Conservation (phyloP, 1,140 invertebrate genomes). For the Caenorhabditis latens region DNA sequence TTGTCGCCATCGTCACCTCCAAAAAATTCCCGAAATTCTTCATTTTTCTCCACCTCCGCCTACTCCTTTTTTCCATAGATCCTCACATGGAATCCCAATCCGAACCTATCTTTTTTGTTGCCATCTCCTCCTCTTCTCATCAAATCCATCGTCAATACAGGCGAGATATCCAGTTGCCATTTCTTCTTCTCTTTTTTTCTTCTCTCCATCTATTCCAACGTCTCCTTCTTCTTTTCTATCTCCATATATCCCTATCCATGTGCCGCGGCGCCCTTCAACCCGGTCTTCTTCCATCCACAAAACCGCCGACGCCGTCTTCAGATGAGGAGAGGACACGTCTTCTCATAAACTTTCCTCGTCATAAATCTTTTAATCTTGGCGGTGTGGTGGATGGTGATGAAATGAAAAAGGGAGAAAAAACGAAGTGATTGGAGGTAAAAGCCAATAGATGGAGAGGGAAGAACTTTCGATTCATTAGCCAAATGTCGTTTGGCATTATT, state of each 20-base stretch:
- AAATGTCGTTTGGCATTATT: constrained; percentile 2
- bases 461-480: constrained; percentile 29
- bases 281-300: constrained; percentile 34
- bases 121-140: constrained; percentile 14
- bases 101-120: constrained; percentile 19
- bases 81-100: neutral
- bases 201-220: neutral
- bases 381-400: constrained; percentile 7
- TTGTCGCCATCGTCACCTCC: neutral
- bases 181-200: constrained; percentile 9
- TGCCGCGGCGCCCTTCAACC: constrained; percentile 48
- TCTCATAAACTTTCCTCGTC: constrained; percentile 41
- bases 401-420: constrained; percentile 26
- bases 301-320: neutral
- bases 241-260: neutral
- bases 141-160: neutral
- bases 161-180: constrained; percentile 40
- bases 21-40: constrained; percentile 49
- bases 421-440: neutral
- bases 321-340: constrained; percentile 9
- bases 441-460: neutral
- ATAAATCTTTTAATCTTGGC: constrained; percentile 46
- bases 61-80: neutral
- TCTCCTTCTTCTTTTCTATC: constrained; percentile 15
- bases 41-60: neutral